Evolutionary conservation across 1,140 invertebrate species (phyloP), one percentile per base, ranked within the genome.

Genomic region (Pristionchus pacificus): DNA sequence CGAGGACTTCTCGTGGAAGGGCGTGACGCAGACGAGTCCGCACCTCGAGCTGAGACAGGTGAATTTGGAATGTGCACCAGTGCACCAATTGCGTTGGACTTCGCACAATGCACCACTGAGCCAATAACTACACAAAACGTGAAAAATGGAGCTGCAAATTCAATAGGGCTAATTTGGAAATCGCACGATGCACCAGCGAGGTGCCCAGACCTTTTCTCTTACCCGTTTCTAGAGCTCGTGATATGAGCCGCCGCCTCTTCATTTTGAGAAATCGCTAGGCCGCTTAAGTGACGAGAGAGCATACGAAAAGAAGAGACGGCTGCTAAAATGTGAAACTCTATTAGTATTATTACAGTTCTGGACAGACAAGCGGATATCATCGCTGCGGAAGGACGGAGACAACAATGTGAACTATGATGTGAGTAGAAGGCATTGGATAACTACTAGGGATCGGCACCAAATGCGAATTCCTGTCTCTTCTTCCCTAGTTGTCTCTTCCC

Each of bases 1-100:
- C 27, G 75, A 80, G 15, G 81, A 79, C 31, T 80, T 80, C 57
- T 71, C 74, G 13, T 80, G 79, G 79, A 80, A 80, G 30, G 80
- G 83, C 58, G 80, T 80, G 78, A n/a, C n/a, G n/a, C 79, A 68
- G 28, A 59, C 80, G 25, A 80, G 80, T 67, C 79, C 73, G 6
- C 64, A 79, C 29, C 72, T 80, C 29, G 79, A 81, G 14, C 62
- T 80, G 2, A 66, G 77, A 60, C 79, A 80, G 75, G 77, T 74
- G 58, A 38, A 10, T 0, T 29, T n/a, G 25, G 2, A 6, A 49
- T 19, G 38, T 49, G 6, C 38, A 10, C 38, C 19, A n/a, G n/a
- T n/a, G n/a, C n/a, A n/a, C n/a, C n/a, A n/a, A n/a, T n/a, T n/a
- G n/a, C n/a, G n/a, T n/a, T n/a, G n/a, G n/a, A n/a, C n/a, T n/a